Percentiles rank a stretch among this genome's conserved stretches.
Evolutionary conservation across 2,797 vertebrate species (phyloP).

Genomic region (Eulemur coronatus): DNA sequence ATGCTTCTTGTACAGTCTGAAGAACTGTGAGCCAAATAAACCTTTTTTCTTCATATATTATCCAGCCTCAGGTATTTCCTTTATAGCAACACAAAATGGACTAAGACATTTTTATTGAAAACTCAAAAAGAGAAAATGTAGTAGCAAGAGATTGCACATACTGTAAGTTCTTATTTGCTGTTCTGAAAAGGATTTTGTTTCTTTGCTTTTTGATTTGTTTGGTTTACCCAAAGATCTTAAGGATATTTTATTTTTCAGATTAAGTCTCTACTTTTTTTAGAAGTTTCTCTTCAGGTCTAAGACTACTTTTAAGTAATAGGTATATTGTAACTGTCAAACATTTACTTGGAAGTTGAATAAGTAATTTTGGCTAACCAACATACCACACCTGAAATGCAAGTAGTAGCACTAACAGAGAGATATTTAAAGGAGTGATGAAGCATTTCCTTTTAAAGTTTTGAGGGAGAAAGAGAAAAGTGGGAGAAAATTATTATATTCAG

Average conservation of each 20-base stretch:
- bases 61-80: neutral
- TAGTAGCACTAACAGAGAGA: neutral
- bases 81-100: neutral
- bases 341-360: neutral
- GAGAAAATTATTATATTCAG: neutral
- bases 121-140: neutral
- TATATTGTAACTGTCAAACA: neutral
- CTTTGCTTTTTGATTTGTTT: neutral
- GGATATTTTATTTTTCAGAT: neutral
- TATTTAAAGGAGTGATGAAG: neutral
- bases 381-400: neutral
- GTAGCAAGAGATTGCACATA: neutral
- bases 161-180: neutral
- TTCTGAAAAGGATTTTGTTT: neutral
- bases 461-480: neutral
- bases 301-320: neutral
- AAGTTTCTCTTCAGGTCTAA: neutral
- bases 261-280: neutral
- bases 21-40: neutral
- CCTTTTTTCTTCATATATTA: neutral
- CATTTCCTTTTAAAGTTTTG: conserved; percentile 22
- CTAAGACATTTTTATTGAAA: neutral
- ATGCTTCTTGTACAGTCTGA: neutral
- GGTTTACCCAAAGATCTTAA: neutral
- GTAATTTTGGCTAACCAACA: neutral